Evolutionary conservation across 2,888 invertebrate genomes (phyloP), one percentile per base, ranked within the genome.

Genomic region (Timema cristinae): DNA sequence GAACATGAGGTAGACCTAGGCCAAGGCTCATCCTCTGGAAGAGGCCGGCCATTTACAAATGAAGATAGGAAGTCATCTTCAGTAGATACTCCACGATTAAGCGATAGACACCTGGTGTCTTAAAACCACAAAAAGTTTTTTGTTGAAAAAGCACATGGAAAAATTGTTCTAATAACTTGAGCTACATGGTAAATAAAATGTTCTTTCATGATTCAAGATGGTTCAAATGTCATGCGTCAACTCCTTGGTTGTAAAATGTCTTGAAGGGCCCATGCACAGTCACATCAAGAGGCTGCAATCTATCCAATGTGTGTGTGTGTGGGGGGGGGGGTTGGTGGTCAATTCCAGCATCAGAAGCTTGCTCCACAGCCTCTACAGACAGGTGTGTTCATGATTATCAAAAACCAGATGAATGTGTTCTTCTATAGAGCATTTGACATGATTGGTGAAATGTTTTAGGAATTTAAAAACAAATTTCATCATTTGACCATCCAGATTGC

Each of bases 311-410:
- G 63, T 15, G 63, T 11, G 32, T 32, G 32, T 1, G 4, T 32
- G 32, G 32, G 32, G 32, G 32, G n/a, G n/a, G n/a, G n/a, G n/a
- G n/a, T n/a, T n/a, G n/a, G n/a, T n/a, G n/a, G n/a, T n/a, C 63
- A 63, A 63, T 63, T 1, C 16, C 32, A 63, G 16, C 15, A 63
- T 10, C 48, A 9, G 63, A 63, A 63, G 63, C 63, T 10, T 13
- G 32, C 48, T 63, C 63, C 6, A 63, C 8, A 13, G 13, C 32
- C 63, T 63, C 63, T 16, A n/a, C 63, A 63, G 63, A 15, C 6
- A 63, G 48, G 48, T 15, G 16, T 47, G 63, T 63, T 63, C 32
- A 63, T 63, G 63, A 63, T 63, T 63, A 48, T 63, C 63, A 32
- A 63, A 16, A 48, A 63, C 48, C 9, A 63, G 63, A 8, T 47